Conservation (phyloP, 1,140 invertebrate species). For the Drosophila watanabei region DNA sequence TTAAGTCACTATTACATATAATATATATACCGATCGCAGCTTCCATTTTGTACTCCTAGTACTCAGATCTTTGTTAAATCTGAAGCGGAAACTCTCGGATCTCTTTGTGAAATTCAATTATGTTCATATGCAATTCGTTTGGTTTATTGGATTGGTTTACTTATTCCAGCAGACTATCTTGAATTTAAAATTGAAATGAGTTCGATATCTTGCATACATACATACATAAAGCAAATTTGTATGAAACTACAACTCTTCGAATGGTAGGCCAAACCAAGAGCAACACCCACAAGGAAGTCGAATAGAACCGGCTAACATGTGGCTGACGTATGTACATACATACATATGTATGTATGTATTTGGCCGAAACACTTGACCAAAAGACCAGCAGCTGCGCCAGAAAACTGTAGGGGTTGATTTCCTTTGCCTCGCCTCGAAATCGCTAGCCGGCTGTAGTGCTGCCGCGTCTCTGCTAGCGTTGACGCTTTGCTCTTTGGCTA, state of each 20-base stretch:
- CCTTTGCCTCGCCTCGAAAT: constrained; percentile 15
- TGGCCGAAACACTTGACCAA: constrained; percentile 64
- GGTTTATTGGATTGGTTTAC: too few species aligned
- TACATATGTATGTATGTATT: not conserved
- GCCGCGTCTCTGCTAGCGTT: constrained; percentile 20
- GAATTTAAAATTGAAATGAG: too few species aligned
- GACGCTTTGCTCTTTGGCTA: constrained; percentile 64
- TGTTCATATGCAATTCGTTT: too few species aligned
- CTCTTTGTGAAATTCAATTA: too few species aligned
- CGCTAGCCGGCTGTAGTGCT: constrained; percentile 11
- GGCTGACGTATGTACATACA: constrained; percentile 23
- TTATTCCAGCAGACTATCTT: too few species aligned
- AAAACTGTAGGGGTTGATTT: constrained; percentile 68
- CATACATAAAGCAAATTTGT: not conserved
- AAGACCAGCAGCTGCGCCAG: constrained; percentile 44
- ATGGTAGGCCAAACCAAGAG: constrained; percentile 22
- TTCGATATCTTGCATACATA: too few species aligned
- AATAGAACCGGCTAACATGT: constrained; percentile 61
- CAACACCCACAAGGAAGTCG: constrained; percentile 42
- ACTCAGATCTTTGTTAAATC: too few species aligned
- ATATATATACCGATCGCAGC: too few species aligned
- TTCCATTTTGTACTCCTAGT: too few species aligned
- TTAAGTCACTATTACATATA: too few species aligned
- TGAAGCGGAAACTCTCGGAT: too few species aligned
- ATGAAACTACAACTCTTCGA: not conserved